Percentiles rank a stretch among this genome's conserved stretches.
Evolutionary conservation across 2,797 vertebrate species (phyloP).

Genomic region (Heliangelus exortis): DNA sequence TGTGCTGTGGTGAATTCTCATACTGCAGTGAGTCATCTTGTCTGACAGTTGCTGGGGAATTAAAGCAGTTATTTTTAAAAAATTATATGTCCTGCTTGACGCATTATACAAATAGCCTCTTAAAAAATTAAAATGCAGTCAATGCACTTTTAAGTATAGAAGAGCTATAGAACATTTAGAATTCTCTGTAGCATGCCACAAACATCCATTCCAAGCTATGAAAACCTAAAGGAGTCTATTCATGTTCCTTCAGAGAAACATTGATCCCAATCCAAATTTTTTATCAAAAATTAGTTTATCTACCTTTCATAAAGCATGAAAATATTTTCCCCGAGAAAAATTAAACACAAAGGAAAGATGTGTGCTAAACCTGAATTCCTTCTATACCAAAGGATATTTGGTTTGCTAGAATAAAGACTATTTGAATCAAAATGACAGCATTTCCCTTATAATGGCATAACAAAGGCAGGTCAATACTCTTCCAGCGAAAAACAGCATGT

Average conservation of each 20-base stretch:
- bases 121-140: conserved; percentile 60
- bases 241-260: conserved; percentile 39
- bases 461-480: background rate
- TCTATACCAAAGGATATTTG: background rate
- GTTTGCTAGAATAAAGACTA: background rate
- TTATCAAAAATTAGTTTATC: background rate
- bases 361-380: background rate
- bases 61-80: conserved; percentile 69
- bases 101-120: conserved; percentile 61
- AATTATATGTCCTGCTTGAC: conserved; percentile 65
- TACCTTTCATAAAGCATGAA: background rate
- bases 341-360: background rate
- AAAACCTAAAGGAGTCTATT: conserved; percentile 42
- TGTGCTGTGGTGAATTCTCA: conserved; percentile 39
- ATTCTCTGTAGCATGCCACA: conserved; percentile 1
- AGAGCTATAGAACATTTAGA: conserved; percentile 55
- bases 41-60: conserved; percentile 68
- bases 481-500: background rate
- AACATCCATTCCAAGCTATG: conserved; percentile 28
- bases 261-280: background rate
- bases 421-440: background rate
- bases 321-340: background rate
- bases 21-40: conserved; percentile 55
- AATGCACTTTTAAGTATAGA: conserved; percentile 56
- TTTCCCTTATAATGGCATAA: background rate